phyloP scores from a whole-genome alignment of 2,113 vertebrate genomes.

The Nycticorax nycticorax region DNA sequence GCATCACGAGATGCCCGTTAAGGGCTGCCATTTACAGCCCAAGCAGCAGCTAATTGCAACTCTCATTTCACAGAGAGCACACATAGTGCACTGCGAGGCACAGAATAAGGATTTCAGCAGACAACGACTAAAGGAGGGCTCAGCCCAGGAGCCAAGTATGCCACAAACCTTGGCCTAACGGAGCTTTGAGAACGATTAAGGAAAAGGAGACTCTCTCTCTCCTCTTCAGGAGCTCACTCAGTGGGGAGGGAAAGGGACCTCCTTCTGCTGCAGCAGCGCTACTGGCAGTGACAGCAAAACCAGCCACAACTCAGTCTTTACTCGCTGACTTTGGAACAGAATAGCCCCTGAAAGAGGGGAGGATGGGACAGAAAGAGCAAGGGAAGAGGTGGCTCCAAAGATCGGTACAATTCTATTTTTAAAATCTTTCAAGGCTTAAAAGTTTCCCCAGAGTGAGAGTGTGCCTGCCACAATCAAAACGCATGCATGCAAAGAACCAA shows the following conservation, averaged over 20 bases:
- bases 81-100: not conserved
- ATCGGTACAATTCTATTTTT: not conserved
- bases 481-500: not conserved
- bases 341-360: not conserved
- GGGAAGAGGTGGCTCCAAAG: not conserved
- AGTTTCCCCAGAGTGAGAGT: not conserved
- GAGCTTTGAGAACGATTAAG: not conserved
- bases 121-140: not conserved
- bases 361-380: not conserved
- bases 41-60: not conserved
- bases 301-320: not conserved
- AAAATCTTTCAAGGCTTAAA: not conserved
- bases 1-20: not conserved
- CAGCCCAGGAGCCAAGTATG: not conserved
- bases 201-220: not conserved
- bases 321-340: not conserved
- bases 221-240: not conserved
- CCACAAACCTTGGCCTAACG: not conserved
- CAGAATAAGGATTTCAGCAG: not conserved
- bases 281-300: not conserved
- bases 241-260: not conserved
- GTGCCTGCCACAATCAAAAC: not conserved
- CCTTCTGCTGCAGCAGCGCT: not conserved
- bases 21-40: not conserved
- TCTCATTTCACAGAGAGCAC: not conserved